Conservation (phyloP, 1,140 invertebrate species). For the Triops cancriformis region DNA sequence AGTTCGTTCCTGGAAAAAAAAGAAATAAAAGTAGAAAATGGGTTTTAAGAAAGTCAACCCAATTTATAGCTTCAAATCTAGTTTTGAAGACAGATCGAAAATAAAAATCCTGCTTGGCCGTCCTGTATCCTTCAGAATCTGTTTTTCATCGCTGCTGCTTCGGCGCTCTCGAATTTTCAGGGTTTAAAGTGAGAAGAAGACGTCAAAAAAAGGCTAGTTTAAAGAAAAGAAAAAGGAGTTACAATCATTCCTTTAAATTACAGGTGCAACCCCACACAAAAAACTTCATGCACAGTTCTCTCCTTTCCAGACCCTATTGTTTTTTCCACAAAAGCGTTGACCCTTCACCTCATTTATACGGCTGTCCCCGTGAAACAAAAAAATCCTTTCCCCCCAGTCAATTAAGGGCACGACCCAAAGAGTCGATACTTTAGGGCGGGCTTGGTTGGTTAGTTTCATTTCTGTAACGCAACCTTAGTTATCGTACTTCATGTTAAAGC, state of each 20-base stretch:
- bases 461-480: background rate
- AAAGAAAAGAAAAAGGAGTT: slow-evolving; percentile 11
- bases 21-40: background rate
- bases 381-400: background rate
- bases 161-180: background rate
- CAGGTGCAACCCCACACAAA: slow-evolving; percentile 8
- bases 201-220: background rate
- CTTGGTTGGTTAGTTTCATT: background rate
- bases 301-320: background rate
- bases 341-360: background rate
- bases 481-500: slow-evolving; percentile 7
- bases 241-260: slow-evolving; percentile 5
- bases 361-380: background rate
- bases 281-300: slow-evolving; percentile 7
- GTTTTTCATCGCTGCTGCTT: background rate
- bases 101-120: too few relatives aligned
- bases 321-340: background rate
- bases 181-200: background rate
- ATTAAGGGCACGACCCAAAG: background rate
- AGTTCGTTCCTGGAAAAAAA: background rate
- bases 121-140: too few relatives aligned
- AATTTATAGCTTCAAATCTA: background rate
- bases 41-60: background rate
- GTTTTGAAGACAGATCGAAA: too few relatives aligned
- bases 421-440: background rate